phyloP scores from a whole-genome alignment of 2,113 vertebrate species.

The Colaptes auratus region DNA sequence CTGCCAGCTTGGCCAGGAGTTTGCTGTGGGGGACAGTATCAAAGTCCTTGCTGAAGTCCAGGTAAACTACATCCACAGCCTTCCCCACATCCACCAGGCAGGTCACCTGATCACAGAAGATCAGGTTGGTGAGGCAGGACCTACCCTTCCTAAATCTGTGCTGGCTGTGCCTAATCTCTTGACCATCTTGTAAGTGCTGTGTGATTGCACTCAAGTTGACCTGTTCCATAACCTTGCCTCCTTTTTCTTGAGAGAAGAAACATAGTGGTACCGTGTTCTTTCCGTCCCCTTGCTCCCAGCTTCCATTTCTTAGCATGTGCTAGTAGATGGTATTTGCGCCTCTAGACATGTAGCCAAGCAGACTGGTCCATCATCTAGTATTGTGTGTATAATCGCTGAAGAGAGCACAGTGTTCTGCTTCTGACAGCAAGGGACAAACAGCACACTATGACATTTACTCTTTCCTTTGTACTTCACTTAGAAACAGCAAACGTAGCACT shows the following conservation, averaged over 20 bases:
- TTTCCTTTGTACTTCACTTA: neutral
- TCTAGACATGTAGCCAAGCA: neutral
- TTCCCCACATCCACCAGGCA: no score
- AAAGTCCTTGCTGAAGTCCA: no score
- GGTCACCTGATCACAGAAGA: no score
- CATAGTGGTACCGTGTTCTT: neutral
- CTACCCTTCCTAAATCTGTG: no score
- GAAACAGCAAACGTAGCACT: neutral
- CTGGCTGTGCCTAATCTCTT: no score
- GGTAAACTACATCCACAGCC: no score
- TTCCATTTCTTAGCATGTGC: accelerated
- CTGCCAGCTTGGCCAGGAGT: no score
- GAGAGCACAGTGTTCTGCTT: neutral
- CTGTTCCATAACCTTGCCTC: no score
- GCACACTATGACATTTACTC: neutral
- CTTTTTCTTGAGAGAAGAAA: neutral
- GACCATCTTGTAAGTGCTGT: no score
- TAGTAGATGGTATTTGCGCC: neutral
- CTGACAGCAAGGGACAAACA: neutral
- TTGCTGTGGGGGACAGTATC: no score
- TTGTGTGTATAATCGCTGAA: neutral
- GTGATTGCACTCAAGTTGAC: no score
- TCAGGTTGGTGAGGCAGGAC: no score
- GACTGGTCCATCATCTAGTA: neutral
- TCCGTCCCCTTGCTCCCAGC: neutral